Evolutionary conservation across 2,113 vertebrate genomes (phyloP).

Genomic region (Psettodes erumei): DNA sequence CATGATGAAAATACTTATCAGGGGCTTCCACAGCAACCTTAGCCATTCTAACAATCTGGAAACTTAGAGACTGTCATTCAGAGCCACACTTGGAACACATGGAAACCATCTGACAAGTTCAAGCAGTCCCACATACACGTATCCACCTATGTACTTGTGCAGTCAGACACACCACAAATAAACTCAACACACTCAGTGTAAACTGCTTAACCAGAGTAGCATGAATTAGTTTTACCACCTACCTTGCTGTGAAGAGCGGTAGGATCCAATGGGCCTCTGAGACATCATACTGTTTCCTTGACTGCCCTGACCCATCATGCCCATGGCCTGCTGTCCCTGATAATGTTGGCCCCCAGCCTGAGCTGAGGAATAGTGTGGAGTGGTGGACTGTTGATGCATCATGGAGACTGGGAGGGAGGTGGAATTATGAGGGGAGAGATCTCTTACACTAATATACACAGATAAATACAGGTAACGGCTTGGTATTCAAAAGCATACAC

Average conservation of each 20-base stretch:
- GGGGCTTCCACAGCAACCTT: not conserved
- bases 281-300: slow-evolving; percentile 90
- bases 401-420: slow-evolving; percentile 86
- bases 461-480: no score
- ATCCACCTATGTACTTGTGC: not conserved
- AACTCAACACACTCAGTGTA: not conserved
- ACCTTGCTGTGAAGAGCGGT: slow-evolving; percentile 95
- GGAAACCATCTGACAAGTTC: no score
- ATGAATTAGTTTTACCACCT: slow-evolving; percentile 39
- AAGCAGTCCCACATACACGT: not conserved
- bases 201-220: not conserved
- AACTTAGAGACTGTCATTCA: not conserved
- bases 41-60: not conserved
- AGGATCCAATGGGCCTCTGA: slow-evolving; percentile 92
- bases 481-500: slow-evolving; percentile 3
- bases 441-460: slow-evolving; percentile 54
- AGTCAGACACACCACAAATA: slow-evolving; percentile 25
- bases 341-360: slow-evolving; percentile 91
- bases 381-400: slow-evolving; percentile 95
- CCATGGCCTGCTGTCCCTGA: slow-evolving; percentile 91
- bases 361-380: slow-evolving; percentile 89
- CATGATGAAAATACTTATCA: not conserved
- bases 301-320: slow-evolving; percentile 93
- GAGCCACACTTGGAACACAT: not conserved
- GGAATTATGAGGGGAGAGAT: slow-evolving; percentile 56